Conservation (phyloP, 2,113 vertebrate species). For the Bungarus multicinctus region DNA sequence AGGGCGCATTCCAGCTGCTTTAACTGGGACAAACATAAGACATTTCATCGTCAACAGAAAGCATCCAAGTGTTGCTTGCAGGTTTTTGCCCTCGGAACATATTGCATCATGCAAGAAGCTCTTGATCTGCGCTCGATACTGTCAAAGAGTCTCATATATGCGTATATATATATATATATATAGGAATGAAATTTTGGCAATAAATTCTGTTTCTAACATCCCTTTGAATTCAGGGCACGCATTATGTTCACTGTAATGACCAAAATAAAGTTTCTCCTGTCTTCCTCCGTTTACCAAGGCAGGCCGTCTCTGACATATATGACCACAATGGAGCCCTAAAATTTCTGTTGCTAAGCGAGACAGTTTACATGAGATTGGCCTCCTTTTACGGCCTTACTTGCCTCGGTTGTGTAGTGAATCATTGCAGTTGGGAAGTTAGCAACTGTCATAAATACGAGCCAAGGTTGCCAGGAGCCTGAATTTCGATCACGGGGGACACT, state of each 20-base stretch:
- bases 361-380: too few relatives aligned
- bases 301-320: too few relatives aligned
- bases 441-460: too few relatives aligned
- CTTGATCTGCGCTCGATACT: not conserved
- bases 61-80: not conserved
- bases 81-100: not conserved
- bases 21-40: not conserved
- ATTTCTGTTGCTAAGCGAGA: too few relatives aligned
- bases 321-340: too few relatives aligned
- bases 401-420: too few relatives aligned
- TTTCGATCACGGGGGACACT: too few relatives aligned
- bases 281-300: too few relatives aligned
- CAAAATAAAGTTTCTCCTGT: too few relatives aligned
- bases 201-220: conserved; percentile 41
- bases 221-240: conserved; percentile 50
- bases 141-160: not conserved
- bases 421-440: too few relatives aligned
- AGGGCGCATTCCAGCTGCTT: not conserved
- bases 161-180: not conserved
- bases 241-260: conserved; percentile 2
- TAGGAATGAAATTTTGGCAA: conserved; percentile 27
- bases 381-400: too few relatives aligned
- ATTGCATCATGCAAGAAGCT: not conserved
- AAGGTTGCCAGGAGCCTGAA: too few relatives aligned
- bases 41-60: not conserved